Evolutionary conservation across 23 tunicate genomes (phyloP), one percentile per base, ranked within the genome.

Genomic region (Ciona savignyi): DNA sequence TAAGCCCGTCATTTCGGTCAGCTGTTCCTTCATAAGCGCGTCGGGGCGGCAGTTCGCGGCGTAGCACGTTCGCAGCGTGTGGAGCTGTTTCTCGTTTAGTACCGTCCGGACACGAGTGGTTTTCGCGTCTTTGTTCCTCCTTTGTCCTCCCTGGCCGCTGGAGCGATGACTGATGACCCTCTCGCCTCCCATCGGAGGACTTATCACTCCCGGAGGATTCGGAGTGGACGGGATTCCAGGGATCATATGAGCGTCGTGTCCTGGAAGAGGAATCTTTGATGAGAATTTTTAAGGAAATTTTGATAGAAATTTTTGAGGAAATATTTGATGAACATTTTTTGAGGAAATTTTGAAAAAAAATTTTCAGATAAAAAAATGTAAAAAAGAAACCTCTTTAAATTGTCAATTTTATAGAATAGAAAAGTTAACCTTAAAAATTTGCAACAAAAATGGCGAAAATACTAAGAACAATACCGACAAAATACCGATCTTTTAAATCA

Each of bases 21-120:
- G 82, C 78, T 93, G 98, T 70, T 93, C 98, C 72, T 93, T 93
- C 98, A 93, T 93, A 1, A 93, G 68, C 25, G 98, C 98, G 77
- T 93, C 98, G 19, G 98, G 98, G 29, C 98, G 77, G 32, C 94
- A 90, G 72, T 93, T 93, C 0, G 93, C 93, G 27, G 83, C 88
- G 81, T 93, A 93, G 74, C 93, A 93, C 21, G 98, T 77, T 29
- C 88, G 67, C 42, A 93, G 48, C 4, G 93, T 86, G 78, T 81
- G 93, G 27, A 93, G 85, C 34, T 93, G 98, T 62, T 93, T 93
- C 70, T 93, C 98, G 81, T 93, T 93, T 26, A 93, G 63, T 25
- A 93, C 98, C 9, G 98, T 93, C 73, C 98, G 71, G 24, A 86
- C 93, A 68, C 98, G 73, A n/a, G 96, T 89, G 48, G 96, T 89